Conservation (phyloP, 2,888 invertebrate genomes). For the Megalurothrips usitatus region DNA sequence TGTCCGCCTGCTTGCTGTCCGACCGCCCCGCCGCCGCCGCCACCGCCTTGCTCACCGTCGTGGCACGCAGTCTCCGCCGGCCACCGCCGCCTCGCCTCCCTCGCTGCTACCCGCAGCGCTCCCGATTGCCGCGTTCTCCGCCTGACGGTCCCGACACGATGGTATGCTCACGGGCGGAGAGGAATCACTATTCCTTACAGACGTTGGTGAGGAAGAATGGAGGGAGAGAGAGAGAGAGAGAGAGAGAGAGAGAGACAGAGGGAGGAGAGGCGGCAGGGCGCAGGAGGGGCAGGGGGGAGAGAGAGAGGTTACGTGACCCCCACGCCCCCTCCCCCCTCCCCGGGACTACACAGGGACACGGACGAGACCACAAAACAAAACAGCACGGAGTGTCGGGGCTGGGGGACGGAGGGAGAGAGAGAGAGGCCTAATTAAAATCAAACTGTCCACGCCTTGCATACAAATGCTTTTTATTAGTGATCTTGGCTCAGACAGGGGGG, state of each 20-base stretch:
- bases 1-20: neutral
- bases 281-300: no score
- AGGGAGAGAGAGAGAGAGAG: no score
- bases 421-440: slow-evolving; percentile 9
- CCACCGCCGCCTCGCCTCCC: neutral
- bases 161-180: no score
- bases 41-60: no score
- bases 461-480: slow-evolving; percentile 27
- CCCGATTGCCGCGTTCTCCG: neutral
- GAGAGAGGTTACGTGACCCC: neutral
- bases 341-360: neutral
- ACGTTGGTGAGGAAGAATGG: no score
- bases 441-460: slow-evolving; percentile 16
- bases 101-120: neutral
- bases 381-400: neutral
- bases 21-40: neutral
- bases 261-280: no score
- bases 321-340: neutral
- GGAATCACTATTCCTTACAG: no score
- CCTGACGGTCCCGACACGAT: neutral
- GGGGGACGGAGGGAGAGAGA: neutral
- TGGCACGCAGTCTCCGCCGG: no score
- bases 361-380: slow-evolving; percentile 15
- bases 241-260: no score
- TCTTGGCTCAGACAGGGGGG: neutral